Evolutionary conservation across 2,888 invertebrate genomes (phyloP).

Genomic region (Dione vanillae): DNA sequence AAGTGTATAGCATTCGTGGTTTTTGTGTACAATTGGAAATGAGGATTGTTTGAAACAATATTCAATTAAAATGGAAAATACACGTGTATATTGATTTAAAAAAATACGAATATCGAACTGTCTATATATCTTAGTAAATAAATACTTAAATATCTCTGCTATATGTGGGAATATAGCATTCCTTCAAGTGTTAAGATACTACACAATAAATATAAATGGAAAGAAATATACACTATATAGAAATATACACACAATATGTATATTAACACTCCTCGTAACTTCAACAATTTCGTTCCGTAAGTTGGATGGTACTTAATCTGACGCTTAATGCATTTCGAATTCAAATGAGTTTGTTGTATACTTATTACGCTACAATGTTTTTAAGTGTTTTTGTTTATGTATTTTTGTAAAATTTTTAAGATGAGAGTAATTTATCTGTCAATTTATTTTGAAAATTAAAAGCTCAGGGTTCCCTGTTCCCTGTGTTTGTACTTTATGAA

Average conservation of each 20-base stretch:
- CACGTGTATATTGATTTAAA: not conserved
- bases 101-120: not conserved
- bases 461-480: too few species aligned
- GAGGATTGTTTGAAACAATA: conserved; percentile 31
- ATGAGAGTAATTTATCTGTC: too few species aligned
- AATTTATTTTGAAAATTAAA: too few species aligned
- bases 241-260: too few species aligned
- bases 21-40: conserved; percentile 33
- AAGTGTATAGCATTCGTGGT: conserved; percentile 39
- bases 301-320: not conserved
- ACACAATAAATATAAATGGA: not conserved
- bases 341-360: not conserved
- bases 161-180: too few species aligned
- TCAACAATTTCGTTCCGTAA: not conserved
- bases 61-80: conserved; percentile 33
- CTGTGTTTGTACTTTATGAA: too few species aligned
- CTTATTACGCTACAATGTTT: not conserved
- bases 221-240: too few species aligned
- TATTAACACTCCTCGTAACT: not conserved
- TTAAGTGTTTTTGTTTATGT: not conserved
- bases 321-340: not conserved
- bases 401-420: not conserved
- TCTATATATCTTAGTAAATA: too few species aligned
- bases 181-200: too few species aligned
- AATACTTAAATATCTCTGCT: too few species aligned